phyloP scores from a whole-genome alignment of 2,888 invertebrate genomes.

The Drepana falcataria region DNA sequence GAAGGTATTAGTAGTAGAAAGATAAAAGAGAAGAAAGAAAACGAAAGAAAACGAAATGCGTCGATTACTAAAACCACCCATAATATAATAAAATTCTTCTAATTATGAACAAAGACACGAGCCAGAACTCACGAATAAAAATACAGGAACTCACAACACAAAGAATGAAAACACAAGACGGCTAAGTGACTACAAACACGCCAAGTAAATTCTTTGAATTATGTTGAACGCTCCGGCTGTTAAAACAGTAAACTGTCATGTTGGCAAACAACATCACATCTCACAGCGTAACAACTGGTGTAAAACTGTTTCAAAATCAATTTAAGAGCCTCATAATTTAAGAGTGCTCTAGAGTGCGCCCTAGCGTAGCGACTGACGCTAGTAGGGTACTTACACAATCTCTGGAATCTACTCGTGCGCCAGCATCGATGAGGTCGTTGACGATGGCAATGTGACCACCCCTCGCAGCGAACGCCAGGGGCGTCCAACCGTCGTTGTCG shows the following conservation, averaged over 20 bases:
- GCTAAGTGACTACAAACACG: conserved; percentile 10
- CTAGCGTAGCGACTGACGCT: too few species aligned
- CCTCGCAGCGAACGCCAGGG: conserved; percentile 93
- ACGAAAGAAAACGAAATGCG: too few species aligned
- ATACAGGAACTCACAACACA: conserved; percentile 18
- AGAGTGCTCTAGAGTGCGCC: too few species aligned
- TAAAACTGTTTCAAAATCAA: background rate
- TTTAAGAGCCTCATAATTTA: background rate
- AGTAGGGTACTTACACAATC: conserved; percentile 83
- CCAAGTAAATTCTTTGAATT: background rate
- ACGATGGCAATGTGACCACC: conserved; percentile 91
- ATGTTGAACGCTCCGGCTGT: background rate
- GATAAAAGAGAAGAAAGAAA: too few species aligned
- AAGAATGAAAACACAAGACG: conserved; percentile 17
- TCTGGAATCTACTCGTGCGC: conserved; percentile 90
- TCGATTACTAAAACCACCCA: too few species aligned
- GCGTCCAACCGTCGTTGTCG: conserved; percentile 96
- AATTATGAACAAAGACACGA: too few species aligned
- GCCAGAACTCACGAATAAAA: conserved; percentile 17
- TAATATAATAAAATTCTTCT: too few species aligned
- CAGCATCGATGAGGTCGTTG: conserved; percentile 89
- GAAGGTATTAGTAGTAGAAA: conserved; percentile 4
- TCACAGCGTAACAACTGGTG: too few species aligned
- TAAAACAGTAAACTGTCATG: background rate
- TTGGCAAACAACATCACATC: too few species aligned